Percentiles rank a stretch among this genome's conserved stretches.
phyloP scores from a whole-genome alignment of 2,888 invertebrate species.

The Drosophila mercatorum region DNA sequence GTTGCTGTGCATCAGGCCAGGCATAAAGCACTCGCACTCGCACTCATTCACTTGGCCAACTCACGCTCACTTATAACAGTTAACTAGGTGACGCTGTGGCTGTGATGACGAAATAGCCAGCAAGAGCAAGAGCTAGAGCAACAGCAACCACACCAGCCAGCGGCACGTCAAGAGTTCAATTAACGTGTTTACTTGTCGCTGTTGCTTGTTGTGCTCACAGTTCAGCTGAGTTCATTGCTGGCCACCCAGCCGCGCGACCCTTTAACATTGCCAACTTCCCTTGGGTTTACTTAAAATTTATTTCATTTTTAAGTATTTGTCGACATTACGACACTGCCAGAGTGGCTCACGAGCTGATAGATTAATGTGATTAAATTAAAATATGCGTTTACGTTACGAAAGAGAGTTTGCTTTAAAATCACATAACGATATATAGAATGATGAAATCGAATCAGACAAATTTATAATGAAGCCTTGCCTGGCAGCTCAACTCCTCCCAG shows the following conservation, averaged over 20 bases:
- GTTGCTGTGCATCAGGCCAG: slow-evolving; percentile 42
- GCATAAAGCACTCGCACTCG: slow-evolving; percentile 14
- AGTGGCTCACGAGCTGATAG: neutral
- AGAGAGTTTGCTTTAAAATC: neutral
- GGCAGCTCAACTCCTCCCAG: neutral
- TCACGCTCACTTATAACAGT: slow-evolving; percentile 21
- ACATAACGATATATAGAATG: neutral
- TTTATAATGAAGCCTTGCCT: neutral
- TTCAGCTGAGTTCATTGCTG: slow-evolving; percentile 61
- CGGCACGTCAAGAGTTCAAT: slow-evolving; percentile 67
- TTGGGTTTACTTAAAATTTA: slow-evolving; percentile 17
- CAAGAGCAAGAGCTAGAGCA: slow-evolving; percentile 21
- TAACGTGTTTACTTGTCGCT: slow-evolving; percentile 47
- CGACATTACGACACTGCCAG: neutral
- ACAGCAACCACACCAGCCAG: slow-evolving; percentile 14
- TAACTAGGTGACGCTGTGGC: slow-evolving; percentile 58
- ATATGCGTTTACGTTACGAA: neutral
- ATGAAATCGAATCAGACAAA: neutral
- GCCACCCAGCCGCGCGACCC: slow-evolving; percentile 33
- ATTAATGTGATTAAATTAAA: neutral
- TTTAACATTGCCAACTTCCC: slow-evolving; percentile 45
- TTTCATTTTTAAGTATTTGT: slow-evolving; percentile 26
- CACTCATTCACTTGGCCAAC: neutral
- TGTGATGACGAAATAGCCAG: slow-evolving; percentile 47
- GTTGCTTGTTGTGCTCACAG: slow-evolving; percentile 28